Evolutionary conservation across 2,888 invertebrate species (phyloP).

Genomic region (Nymphalis urticae): DNA sequence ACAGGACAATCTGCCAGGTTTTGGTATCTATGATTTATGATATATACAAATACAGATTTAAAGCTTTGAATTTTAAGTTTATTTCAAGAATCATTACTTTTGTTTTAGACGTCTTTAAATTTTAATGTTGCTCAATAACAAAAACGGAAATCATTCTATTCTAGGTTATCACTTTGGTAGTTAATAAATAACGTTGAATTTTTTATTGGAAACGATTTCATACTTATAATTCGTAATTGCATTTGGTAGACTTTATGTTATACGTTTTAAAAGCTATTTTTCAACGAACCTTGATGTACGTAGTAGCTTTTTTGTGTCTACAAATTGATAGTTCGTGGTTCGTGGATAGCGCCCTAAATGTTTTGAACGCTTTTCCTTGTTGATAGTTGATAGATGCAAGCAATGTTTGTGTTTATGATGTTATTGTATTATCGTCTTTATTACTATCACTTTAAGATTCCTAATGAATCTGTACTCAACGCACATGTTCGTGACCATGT

Average conservation of each 20-base stretch:
- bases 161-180: no score
- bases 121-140: background rate
- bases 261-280: background rate
- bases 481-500: constrained; percentile 22
- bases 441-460: background rate
- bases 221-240: background rate
- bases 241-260: background rate
- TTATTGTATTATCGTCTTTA: constrained; percentile 14
- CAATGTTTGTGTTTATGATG: constrained; percentile 5
- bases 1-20: no score
- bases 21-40: background rate
- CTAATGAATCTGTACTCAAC: constrained; percentile 6
- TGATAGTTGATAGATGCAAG: constrained; percentile 32
- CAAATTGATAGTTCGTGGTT: constrained; percentile 41
- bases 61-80: background rate
- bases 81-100: constrained; percentile 2
- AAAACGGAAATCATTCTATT: background rate
- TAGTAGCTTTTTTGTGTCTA: constrained; percentile 27
- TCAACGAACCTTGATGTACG: background rate
- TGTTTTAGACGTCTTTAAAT: background rate
- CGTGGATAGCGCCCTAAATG: constrained; percentile 38
- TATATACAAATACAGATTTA: background rate
- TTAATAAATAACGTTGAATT: background rate
- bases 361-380: constrained; percentile 42
- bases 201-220: background rate